Conservation (phyloP, 1,140 invertebrate genomes). For the Drosophila quadrilineata region DNA sequence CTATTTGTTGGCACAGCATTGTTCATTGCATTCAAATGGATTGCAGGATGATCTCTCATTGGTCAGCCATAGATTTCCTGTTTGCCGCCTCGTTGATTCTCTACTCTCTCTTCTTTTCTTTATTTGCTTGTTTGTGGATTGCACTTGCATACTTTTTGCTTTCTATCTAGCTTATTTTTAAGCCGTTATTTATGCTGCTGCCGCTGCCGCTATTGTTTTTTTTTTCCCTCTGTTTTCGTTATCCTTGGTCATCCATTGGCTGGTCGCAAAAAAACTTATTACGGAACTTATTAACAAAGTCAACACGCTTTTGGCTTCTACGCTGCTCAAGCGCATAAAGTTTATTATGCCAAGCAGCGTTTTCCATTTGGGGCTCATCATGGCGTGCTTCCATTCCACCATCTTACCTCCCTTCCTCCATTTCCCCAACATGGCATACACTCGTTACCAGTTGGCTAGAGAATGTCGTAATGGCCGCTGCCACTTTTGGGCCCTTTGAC, state of each 20-base stretch:
- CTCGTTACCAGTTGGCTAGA: neutral
- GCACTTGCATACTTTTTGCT: constrained; percentile 10
- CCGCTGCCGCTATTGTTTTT: constrained; percentile 24
- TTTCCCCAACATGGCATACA: too few species aligned
- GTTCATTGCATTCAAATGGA: too few species aligned
- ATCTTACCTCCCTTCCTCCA: neutral
- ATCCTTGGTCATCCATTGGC: constrained; percentile 42
- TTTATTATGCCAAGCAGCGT: constrained; percentile 72
- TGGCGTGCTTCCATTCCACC: neutral
- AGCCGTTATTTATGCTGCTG: constrained; percentile 58
- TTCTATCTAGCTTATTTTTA: constrained; percentile 26
- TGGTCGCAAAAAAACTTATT: constrained; percentile 53
- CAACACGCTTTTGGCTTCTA: constrained; percentile 56
- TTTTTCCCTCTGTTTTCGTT: constrained; percentile 21
- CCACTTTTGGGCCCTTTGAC: constrained; percentile 43
- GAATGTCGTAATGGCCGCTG: constrained; percentile 21
- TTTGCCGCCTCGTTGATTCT: neutral
- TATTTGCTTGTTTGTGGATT: constrained; percentile 37
- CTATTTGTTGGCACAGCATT: too few species aligned
- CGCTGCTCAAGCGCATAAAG: constrained; percentile 29
- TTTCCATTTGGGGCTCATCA: constrained; percentile 52
- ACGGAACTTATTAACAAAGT: constrained; percentile 78
- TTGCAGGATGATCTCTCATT: neutral
- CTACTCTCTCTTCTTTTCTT: constrained; percentile 11
- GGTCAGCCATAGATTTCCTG: neutral